Conservation (phyloP, 2,797 vertebrate genomes). For the Helarctos malayanus region DNA sequence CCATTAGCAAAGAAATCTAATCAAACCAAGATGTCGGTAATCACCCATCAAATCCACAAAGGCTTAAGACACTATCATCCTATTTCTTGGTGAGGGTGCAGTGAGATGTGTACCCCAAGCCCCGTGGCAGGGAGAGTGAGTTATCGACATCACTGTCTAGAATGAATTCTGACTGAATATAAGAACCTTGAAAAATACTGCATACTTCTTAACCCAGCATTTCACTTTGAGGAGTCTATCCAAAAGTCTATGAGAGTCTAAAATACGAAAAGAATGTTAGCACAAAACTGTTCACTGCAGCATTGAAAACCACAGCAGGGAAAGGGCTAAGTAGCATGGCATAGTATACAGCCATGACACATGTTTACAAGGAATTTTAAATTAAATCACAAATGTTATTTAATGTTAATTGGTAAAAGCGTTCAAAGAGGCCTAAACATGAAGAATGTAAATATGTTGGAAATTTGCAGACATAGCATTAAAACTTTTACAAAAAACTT, state of each 20-base stretch:
- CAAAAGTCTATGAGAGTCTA: neutral
- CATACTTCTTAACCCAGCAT: neutral
- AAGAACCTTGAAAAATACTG: neutral
- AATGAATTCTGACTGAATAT: neutral
- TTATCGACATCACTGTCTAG: neutral
- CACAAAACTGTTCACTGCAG: neutral
- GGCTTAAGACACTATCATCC: neutral
- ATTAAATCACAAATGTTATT: neutral
- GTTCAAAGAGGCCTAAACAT: neutral
- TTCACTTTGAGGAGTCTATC: neutral
- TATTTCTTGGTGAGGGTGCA: neutral
- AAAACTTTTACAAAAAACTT: neutral
- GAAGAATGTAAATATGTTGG: neutral
- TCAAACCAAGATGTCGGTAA: neutral
- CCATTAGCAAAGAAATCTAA: neutral
- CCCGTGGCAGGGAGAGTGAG: neutral
- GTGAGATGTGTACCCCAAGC: too few relatives aligned
- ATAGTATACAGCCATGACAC: neutral
- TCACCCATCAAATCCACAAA: neutral
- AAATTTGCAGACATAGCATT: neutral
- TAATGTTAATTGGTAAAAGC: neutral
- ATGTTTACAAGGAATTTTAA: neutral
- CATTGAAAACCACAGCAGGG: neutral
- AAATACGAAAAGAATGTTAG: neutral
- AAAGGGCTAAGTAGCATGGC: rapidly evolving